phyloP scores from a whole-genome alignment of 2,797 vertebrate genomes.

The Xyrichtys novacula region DNA sequence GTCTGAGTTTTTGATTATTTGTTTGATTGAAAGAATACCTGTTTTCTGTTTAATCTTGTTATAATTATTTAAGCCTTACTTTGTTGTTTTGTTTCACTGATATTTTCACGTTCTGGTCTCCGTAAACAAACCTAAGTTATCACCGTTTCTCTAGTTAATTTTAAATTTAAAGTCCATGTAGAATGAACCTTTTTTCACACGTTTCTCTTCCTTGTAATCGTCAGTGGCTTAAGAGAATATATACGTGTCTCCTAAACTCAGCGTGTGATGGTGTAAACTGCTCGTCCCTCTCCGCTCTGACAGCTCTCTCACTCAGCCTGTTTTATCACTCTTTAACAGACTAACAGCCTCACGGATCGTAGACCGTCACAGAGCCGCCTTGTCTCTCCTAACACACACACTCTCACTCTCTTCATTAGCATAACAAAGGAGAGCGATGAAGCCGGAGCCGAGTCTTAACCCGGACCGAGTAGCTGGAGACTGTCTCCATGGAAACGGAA shows the following conservation, averaged over 20 bases:
- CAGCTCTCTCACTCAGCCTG: background rate
- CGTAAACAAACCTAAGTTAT: too few relatives aligned
- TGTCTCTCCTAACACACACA: background rate
- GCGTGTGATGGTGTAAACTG: background rate
- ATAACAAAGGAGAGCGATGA: constrained; percentile 58
- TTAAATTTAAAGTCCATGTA: too few relatives aligned
- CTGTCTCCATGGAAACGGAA: constrained; percentile 65
- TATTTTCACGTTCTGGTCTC: too few relatives aligned
- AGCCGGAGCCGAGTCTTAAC: constrained; percentile 12
- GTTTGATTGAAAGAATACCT: too few relatives aligned
- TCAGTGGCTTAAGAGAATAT: too few relatives aligned
- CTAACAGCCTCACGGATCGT: background rate
- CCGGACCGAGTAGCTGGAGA: constrained; percentile 48
- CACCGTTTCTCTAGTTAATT: too few relatives aligned
- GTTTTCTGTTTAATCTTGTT: too few relatives aligned
- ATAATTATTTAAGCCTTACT: too few relatives aligned
- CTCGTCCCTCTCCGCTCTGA: background rate
- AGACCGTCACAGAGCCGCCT: background rate
- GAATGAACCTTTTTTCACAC: too few relatives aligned
- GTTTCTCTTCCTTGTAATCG: too few relatives aligned
- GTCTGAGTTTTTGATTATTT: too few relatives aligned
- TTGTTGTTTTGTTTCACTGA: too few relatives aligned
- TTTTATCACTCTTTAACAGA: background rate
- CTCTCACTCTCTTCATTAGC: constrained; percentile 47
- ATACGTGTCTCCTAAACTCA: background rate